Percentiles rank a stretch among this genome's conserved stretches.
phyloP scores from a whole-genome alignment of 2,888 invertebrate genomes.

The Nephrotoma guestfalica region DNA sequence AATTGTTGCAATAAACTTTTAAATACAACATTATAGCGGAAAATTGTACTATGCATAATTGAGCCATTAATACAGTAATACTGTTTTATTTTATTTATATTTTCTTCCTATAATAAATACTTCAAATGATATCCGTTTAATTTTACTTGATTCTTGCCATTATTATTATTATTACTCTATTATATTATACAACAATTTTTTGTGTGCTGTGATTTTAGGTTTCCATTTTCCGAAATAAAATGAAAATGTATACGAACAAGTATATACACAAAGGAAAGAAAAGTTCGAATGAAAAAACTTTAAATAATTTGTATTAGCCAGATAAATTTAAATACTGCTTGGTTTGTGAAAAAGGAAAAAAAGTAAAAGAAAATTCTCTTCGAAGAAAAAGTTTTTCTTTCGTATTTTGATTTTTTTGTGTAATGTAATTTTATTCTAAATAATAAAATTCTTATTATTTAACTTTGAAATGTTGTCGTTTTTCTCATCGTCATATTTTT shows the following conservation, averaged over 20 bases:
- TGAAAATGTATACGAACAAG: neutral
- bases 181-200: neutral
- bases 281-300: neutral
- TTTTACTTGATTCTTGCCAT: neutral
- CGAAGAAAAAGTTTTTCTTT: neutral
- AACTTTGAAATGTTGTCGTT: neutral
- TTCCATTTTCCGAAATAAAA: neutral
- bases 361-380: neutral
- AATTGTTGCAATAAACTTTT: neutral
- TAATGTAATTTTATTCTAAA: neutral
- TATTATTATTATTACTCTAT: neutral
- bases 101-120: neutral
- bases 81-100: neutral
- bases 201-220: neutral
- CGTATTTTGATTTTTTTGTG: neutral
- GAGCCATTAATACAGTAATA: neutral
- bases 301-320: neutral
- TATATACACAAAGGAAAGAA: neutral
- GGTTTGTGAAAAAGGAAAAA: neutral
- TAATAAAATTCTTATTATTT: neutral
- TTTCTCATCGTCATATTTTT: neutral
- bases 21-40: neutral
- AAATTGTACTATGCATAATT: neutral
- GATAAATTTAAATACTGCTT: neutral
- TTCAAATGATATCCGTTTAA: neutral